A percentile compares a stretch with the other conserved stretches of the same genome.
Evolutionary conservation across 2,888 invertebrate genomes (phyloP).

Genomic region (Catocala sponsa): DNA sequence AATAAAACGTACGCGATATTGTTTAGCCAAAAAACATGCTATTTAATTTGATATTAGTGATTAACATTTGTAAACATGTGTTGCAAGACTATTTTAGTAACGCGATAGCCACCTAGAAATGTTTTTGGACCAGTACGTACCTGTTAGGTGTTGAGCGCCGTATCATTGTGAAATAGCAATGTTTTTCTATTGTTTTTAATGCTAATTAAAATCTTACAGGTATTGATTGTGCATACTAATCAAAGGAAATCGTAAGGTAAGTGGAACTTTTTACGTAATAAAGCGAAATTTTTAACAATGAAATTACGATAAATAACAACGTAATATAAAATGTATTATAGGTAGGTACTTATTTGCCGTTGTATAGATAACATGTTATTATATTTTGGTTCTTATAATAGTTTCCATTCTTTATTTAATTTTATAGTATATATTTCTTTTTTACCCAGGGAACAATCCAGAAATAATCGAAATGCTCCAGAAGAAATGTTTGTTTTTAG

Average conservation of each 20-base stretch:
- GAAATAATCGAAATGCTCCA: slow-evolving; percentile 23
- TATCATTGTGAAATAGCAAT: slow-evolving; percentile 20
- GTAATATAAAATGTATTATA: background rate
- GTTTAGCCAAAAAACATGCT: slow-evolving; percentile 37
- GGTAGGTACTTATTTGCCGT: no score
- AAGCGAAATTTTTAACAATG: background rate
- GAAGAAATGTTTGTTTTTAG: slow-evolving; percentile 21
- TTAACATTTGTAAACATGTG: slow-evolving; percentile 19
- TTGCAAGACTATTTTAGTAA: slow-evolving; percentile 18
- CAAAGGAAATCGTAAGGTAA: slow-evolving; percentile 24
- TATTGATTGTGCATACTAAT: slow-evolving; percentile 21
- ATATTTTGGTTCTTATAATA: slow-evolving; percentile 11
- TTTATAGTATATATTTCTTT: slow-evolving; percentile 15
- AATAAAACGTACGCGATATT: slow-evolving; percentile 30
- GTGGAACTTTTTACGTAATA: slow-evolving; percentile 6
- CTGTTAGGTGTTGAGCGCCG: slow-evolving; percentile 9
- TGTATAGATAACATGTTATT: background rate
- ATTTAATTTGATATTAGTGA: slow-evolving; percentile 27
- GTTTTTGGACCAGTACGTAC: slow-evolving; percentile 14
- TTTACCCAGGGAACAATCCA: slow-evolving; percentile 22
- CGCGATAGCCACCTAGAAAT: slow-evolving; percentile 32
- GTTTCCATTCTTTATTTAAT: slow-evolving; percentile 2
- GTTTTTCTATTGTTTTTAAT: slow-evolving; percentile 16
- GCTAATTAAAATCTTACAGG: slow-evolving; percentile 32
- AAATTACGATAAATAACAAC: background rate